Evolutionary conservation across 1,140 invertebrate genomes (phyloP).

Genomic region (Anthonomus grandis): DNA sequence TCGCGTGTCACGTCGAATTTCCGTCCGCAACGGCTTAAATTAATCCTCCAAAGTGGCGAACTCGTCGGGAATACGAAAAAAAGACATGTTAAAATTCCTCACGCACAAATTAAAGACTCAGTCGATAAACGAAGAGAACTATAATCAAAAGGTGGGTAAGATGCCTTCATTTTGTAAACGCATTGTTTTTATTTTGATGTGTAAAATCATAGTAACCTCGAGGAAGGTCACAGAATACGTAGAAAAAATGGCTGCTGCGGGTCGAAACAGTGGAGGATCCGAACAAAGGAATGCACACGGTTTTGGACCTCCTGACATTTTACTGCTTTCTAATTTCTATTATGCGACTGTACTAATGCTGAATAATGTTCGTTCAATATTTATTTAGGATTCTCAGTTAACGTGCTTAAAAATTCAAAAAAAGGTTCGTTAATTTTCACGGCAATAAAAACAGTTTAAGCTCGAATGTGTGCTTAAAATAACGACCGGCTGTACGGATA

Average conservation of each 20-base stretch:
- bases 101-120: slow-evolving; percentile 76
- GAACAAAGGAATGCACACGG: slow-evolving; percentile 47
- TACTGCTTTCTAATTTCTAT: slow-evolving; percentile 26
- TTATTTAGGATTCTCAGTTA: too few species aligned
- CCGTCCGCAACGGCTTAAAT: slow-evolving; percentile 16
- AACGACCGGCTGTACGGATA: too few species aligned
- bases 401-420: too few species aligned
- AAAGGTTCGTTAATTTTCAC: too few species aligned
- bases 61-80: slow-evolving; percentile 36
- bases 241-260: slow-evolving; percentile 46
- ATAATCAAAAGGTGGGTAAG: slow-evolving; percentile 47
- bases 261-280: slow-evolving; percentile 30
- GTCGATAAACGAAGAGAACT: slow-evolving; percentile 71
- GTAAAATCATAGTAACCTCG: slow-evolving; percentile 40
- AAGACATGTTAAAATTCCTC: slow-evolving; percentile 74
- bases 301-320: slow-evolving; percentile 26
- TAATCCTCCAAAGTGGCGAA: slow-evolving; percentile 40
- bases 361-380: too few species aligned
- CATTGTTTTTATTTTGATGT: slow-evolving; percentile 27
- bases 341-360: slow-evolving; percentile 5
- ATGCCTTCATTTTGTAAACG: slow-evolving; percentile 17
- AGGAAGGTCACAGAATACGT: slow-evolving; percentile 46
- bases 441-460: too few species aligned
- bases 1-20: background rate
- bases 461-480: background rate